These are phyloP conservation scores for Synergus umbraculus DNA, from an alignment of 2,888 invertebrate genomes.

Conservation along the genomic window DNA sequence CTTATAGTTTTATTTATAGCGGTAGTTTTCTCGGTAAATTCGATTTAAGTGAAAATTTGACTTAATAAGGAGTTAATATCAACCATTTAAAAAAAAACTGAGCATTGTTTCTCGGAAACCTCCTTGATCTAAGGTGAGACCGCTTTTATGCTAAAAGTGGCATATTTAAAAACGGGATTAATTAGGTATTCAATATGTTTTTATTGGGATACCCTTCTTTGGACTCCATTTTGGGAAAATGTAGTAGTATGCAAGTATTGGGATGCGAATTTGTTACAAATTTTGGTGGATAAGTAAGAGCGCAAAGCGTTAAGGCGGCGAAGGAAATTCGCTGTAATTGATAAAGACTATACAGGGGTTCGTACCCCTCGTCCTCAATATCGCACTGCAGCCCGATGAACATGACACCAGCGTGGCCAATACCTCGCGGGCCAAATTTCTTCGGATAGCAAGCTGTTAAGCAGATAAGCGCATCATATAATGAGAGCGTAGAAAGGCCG, in stretches of 20 bases:
- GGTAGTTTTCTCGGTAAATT: too few relatives aligned
- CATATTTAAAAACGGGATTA: too few relatives aligned
- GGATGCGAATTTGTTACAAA: not conserved
- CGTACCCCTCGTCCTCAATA: slow-evolving; percentile 83
- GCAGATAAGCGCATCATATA: slow-evolving; percentile 73
- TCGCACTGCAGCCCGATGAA: slow-evolving; percentile 91
- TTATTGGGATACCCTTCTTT: too few relatives aligned
- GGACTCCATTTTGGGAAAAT: not conserved
- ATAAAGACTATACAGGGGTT: slow-evolving; percentile 56
- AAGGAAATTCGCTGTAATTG: slow-evolving; percentile 40
- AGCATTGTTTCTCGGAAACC: too few relatives aligned
- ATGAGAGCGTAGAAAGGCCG: slow-evolving; percentile 68
- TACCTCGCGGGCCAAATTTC: slow-evolving; percentile 95
- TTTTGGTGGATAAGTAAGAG: slow-evolving; percentile 56
- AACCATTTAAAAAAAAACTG: too few relatives aligned
- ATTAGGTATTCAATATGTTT: too few relatives aligned
- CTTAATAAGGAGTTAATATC: too few relatives aligned
- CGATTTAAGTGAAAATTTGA: too few relatives aligned
- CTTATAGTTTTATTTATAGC: too few relatives aligned
- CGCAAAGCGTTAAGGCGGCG: slow-evolving; percentile 65
- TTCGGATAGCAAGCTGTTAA: slow-evolving; percentile 95
- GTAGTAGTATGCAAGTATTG: not conserved
- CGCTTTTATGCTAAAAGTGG: too few relatives aligned
- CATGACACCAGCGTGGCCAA: slow-evolving; percentile 94
- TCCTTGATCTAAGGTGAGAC: too few relatives aligned